Conservation (phyloP, 2,797 vertebrate species). For the Serranus cabrilla region DNA sequence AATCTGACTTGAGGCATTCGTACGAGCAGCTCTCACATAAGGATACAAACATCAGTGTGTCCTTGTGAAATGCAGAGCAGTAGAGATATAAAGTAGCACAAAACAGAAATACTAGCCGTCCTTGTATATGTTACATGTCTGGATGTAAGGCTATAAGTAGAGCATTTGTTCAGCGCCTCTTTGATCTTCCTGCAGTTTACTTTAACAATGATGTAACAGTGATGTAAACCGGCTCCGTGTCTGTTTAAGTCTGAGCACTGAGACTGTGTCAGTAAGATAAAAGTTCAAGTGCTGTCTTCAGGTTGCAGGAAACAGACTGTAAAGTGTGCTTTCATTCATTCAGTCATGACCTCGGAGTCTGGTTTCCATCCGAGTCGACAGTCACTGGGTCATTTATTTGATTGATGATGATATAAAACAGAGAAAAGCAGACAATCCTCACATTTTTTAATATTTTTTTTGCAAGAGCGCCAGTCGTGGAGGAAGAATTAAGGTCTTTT, state of each 20-base stretch:
- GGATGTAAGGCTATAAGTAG: background rate
- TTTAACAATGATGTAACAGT: background rate
- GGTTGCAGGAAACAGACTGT: constrained; percentile 6
- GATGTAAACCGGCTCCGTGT: constrained; percentile 3
- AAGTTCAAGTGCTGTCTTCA: constrained; percentile 4
- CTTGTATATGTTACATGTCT: too few species aligned
- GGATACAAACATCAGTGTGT: background rate
- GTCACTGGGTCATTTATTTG: constrained; percentile 32
- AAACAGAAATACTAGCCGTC: too few species aligned
- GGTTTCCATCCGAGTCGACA: constrained; percentile 45
- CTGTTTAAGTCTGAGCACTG: constrained; percentile 2
- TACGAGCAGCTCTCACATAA: background rate
- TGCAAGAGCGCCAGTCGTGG: background rate
- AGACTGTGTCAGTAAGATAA: background rate
- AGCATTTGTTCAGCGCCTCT: constrained; percentile 8
- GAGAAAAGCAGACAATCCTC: constrained; percentile 16
- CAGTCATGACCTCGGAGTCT: constrained; percentile 30
- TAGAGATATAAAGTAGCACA: background rate
- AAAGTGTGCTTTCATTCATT: constrained; percentile 8
- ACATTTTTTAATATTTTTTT: constrained; percentile 26
- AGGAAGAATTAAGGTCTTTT: background rate
- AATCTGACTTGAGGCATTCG: background rate
- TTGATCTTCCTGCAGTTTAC: constrained; percentile 5
- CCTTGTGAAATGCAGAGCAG: background rate
- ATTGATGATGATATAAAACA: constrained; percentile 24